Conservation (phyloP, 1,140 invertebrate species). For the Dendrolimus punctatus region DNA sequence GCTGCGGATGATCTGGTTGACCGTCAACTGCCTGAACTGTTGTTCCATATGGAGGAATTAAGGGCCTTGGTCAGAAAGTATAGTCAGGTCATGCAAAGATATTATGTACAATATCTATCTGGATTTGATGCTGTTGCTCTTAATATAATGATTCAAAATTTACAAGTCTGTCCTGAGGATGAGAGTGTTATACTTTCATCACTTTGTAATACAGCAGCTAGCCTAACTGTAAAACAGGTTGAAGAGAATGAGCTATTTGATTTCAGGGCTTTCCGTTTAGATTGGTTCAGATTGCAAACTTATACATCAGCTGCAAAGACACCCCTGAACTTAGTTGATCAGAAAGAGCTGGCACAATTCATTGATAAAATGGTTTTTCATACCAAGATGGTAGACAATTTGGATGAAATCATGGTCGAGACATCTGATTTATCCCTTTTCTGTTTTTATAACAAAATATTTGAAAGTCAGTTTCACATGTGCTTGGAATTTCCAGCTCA, state of each 20-base stretch:
- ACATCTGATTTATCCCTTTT: slow-evolving; percentile 98
- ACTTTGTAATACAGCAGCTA: slow-evolving; percentile 91
- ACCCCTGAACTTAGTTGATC: slow-evolving; percentile 87
- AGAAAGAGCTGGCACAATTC: slow-evolving; percentile 89
- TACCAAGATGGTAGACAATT: slow-evolving; percentile 97
- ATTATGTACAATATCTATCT: slow-evolving; percentile 97
- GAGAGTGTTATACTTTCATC: slow-evolving; percentile 96
- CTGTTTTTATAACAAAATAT: slow-evolving; percentile 97
- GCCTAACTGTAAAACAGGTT: slow-evolving; percentile 93
- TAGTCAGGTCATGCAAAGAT: slow-evolving; percentile 97
- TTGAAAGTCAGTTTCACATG: slow-evolving; percentile 99
- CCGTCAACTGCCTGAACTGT: slow-evolving; percentile 94
- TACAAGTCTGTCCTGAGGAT: slow-evolving; percentile 91
- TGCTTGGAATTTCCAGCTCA: slow-evolving; percentile 98
- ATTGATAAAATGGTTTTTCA: slow-evolving; percentile 98
- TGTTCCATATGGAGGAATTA: slow-evolving; percentile 99
- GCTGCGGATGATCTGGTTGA: slow-evolving; percentile 92
- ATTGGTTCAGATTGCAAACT: slow-evolving; percentile 98
- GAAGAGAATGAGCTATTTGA: slow-evolving; percentile 98
- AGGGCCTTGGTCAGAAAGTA: slow-evolving; percentile 94
- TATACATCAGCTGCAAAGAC: slow-evolving; percentile 92
- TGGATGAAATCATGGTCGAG: slow-evolving; percentile 98
- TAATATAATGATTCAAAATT: slow-evolving; percentile 92
- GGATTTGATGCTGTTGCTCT: slow-evolving; percentile 96
- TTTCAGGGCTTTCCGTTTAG: slow-evolving; percentile 93